These are phyloP conservation scores for Neodon shergylaensis DNA, from an alignment of 2,113 vertebrate genomes.

Conservation along the genomic window DNA sequence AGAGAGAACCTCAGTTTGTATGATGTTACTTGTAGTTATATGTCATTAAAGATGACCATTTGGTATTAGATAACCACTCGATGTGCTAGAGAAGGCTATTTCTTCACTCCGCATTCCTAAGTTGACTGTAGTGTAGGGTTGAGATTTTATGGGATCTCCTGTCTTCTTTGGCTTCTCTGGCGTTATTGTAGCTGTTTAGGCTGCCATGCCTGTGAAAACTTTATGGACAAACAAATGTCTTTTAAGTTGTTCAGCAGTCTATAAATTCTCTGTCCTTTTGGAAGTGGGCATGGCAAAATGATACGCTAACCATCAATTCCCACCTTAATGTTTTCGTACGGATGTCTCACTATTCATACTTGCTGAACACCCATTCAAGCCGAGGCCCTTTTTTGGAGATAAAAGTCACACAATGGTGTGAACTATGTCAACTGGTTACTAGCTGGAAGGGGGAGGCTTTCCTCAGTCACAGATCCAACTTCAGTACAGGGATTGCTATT, in stretches of 20 bases:
- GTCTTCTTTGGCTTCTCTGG: background rate
- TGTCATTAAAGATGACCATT: background rate
- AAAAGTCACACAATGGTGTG: slow-evolving; percentile 1
- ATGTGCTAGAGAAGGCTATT: background rate
- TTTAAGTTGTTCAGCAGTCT: background rate
- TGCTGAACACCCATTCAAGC: slow-evolving; percentile 54
- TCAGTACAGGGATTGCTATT: slow-evolving; percentile 76
- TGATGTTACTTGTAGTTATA: background rate
- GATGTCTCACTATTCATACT: background rate
- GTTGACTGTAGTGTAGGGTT: background rate
- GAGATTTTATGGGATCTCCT: background rate
- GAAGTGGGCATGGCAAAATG: background rate
- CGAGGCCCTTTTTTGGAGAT: slow-evolving; percentile 58
- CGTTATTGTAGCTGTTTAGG: too few relatives aligned
- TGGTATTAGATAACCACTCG: background rate
- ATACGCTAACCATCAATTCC: background rate
- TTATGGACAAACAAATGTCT: background rate
- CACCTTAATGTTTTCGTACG: background rate
- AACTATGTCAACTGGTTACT: slow-evolving; percentile 64
- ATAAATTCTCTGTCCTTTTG: slow-evolving; percentile 8
- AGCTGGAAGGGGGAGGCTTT: slow-evolving; percentile 62
- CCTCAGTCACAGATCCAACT: slow-evolving; percentile 70
- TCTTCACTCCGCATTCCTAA: background rate
- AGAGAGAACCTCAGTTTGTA: too few relatives aligned
- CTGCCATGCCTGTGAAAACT: background rate